Base-by-base conservation (phyloP, 1,140 invertebrate species). In the Aphelenchoides besseyi region DNA sequence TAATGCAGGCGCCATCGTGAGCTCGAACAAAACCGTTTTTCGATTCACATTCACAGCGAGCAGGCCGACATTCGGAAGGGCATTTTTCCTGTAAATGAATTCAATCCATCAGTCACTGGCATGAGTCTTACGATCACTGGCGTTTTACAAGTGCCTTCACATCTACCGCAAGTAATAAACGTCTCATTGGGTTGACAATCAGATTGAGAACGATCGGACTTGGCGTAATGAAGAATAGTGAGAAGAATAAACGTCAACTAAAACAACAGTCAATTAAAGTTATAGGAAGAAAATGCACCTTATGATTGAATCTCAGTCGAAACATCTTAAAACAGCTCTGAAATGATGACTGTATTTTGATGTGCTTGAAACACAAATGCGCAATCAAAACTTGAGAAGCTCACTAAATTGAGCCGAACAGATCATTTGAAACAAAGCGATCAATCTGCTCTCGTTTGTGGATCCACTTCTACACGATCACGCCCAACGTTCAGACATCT, bases 21-120 rank as follows among this genome's bases (percentile, higher is more conserved):
- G 67, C 67, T 1, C 67, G 67, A 26, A 69, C 67, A 71, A 69
- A 71, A 0, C 67, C 67, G 29, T 69, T 2, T 37, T 70, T 68
- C 9, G 67, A 68, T 71, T 69, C 12, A 62, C 67, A 69, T 29
- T 69, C 67, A 5, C 67, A 69, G 29, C 67, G 67, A 69, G 67
- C 16, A 12, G 67, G 67, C 1, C 67, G 61, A 29, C 67, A 69
- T 2, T n/a, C 30, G 12, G 64, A 16, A 0, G 67, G 1, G 36
- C 67, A 69, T 12, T 69, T 71, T 26, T 26, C 32, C 67, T 69
- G 32, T 30, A 70, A 2, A 26, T 48, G 12, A 66, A 0, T 52
- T 66, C 12, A 26, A 59, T 54, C 16, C 35, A 48, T 59, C 12
- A 12, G 18, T 26, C n/a, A 54, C 1, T 28, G 12, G 0, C 12